Percentiles rank a stretch among this genome's conserved stretches.
phyloP scores from a whole-genome alignment of 2,113 vertebrate genomes.

The Daphoenositta chrysoptera region DNA sequence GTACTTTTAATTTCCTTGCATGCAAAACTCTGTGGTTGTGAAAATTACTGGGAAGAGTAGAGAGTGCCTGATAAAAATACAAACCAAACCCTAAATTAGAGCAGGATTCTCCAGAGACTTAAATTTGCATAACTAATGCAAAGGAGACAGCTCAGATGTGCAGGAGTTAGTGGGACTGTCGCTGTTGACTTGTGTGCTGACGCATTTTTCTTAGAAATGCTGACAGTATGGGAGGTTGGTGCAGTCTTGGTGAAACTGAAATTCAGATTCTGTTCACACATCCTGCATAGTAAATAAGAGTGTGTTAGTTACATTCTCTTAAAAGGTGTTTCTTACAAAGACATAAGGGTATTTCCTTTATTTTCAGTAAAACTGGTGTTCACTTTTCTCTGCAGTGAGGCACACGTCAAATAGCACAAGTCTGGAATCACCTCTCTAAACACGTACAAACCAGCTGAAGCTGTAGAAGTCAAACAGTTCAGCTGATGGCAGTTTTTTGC shows the following conservation, averaged over 20 bases:
- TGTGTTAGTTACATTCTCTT: neutral
- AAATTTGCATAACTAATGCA: neutral
- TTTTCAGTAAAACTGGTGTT: neutral
- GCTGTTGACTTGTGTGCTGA: neutral
- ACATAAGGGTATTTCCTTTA: neutral
- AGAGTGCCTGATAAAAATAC: neutral
- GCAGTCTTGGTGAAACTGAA: neutral
- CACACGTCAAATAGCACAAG: neutral
- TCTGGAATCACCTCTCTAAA: neutral
- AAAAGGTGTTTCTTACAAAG: neutral
- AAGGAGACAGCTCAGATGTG: neutral
- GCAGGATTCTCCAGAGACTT: neutral
- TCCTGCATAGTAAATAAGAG: neutral
- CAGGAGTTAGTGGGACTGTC: neutral
- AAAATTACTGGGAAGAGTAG: neutral
- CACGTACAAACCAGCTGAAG: neutral
- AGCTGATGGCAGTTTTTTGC: neutral
- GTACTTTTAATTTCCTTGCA: slow-evolving; percentile 9
- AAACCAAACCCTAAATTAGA: neutral
- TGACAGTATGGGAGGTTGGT: neutral
- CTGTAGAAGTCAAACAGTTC: neutral
- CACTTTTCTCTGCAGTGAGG: neutral
- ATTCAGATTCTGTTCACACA: neutral
- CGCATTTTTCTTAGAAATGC: neutral
- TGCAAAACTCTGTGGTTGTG: neutral